Conservation (phyloP, 2,113 vertebrate species). For the Lasiurus cinereus region DNA sequence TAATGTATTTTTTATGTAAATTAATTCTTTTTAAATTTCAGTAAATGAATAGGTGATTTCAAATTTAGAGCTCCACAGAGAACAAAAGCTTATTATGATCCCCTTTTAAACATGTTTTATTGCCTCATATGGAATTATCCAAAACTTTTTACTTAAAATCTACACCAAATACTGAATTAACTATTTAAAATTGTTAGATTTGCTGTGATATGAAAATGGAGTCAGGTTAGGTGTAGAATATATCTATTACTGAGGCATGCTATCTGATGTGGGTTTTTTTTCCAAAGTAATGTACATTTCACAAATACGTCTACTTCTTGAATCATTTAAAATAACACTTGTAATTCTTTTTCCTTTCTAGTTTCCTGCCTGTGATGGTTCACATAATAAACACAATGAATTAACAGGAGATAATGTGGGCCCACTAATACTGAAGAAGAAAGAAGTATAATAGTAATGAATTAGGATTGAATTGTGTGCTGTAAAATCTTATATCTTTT, state of each 20-base stretch:
- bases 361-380: slow-evolving; percentile 99
- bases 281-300: background rate
- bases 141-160: slow-evolving; percentile 49
- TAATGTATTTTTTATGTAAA: slow-evolving; percentile 48
- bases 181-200: slow-evolving; percentile 27
- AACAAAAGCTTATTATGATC: background rate
- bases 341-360: slow-evolving; percentile 88
- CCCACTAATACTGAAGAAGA: slow-evolving; percentile 98
- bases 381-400: slow-evolving; percentile 99
- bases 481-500: slow-evolving; percentile 58
- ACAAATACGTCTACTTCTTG: slow-evolving; percentile 30
- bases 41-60: background rate
- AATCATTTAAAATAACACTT: slow-evolving; percentile 59
- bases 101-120: background rate
- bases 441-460: slow-evolving; percentile 91
- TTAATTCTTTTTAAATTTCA: slow-evolving; percentile 30
- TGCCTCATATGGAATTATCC: background rate
- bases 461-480: background rate
- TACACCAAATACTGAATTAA: slow-evolving; percentile 17
- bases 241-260: background rate
- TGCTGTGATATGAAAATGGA: background rate
- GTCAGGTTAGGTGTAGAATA: background rate
- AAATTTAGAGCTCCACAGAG: slow-evolving; percentile 32
- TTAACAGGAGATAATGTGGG: slow-evolving; percentile 98
- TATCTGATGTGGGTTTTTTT: background rate